These are phyloP conservation scores for Heteropelma amictum DNA, from an alignment of 2,888 invertebrate genomes.

Conservation along the genomic window DNA sequence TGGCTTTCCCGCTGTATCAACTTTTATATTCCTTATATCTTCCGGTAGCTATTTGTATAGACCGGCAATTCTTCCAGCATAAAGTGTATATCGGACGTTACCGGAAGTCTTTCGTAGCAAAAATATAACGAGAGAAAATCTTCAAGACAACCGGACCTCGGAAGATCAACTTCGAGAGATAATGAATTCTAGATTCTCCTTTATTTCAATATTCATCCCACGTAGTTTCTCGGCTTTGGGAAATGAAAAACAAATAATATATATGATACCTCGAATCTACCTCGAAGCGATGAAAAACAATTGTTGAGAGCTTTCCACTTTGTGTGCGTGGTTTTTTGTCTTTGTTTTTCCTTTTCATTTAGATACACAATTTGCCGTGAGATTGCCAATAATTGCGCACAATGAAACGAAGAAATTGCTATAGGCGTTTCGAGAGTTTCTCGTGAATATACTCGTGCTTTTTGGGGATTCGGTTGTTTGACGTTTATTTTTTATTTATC, in stretches of 20 bases:
- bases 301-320: slow-evolving; percentile 24
- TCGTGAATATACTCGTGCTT: too few relatives aligned
- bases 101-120: slow-evolving; percentile 13
- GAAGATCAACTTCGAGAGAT: slow-evolving; percentile 37
- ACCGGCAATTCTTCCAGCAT: slow-evolving; percentile 52
- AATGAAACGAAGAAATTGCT: too few relatives aligned
- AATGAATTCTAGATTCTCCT: slow-evolving; percentile 47
- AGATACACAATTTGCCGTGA: too few relatives aligned
- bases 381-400: too few relatives aligned
- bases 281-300: slow-evolving; percentile 12
- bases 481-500: too few relatives aligned
- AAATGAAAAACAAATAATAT: slow-evolving; percentile 23
- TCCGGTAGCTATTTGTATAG: slow-evolving; percentile 38
- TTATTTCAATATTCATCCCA: slow-evolving; percentile 21
- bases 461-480: too few relatives aligned
- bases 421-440: too few relatives aligned
- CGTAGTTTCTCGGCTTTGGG: not conserved
- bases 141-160: slow-evolving; percentile 28
- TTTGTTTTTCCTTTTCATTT: not conserved
- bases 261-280: slow-evolving; percentile 24
- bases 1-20: slow-evolving; percentile 1
- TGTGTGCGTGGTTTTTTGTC: not conserved
- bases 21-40: slow-evolving; percentile 29
- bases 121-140: slow-evolving; percentile 51
- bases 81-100: slow-evolving; percentile 35